Base-by-base conservation (phyloP, 2,888 invertebrate genomes). In the Hymenopus coronatus region DNA sequence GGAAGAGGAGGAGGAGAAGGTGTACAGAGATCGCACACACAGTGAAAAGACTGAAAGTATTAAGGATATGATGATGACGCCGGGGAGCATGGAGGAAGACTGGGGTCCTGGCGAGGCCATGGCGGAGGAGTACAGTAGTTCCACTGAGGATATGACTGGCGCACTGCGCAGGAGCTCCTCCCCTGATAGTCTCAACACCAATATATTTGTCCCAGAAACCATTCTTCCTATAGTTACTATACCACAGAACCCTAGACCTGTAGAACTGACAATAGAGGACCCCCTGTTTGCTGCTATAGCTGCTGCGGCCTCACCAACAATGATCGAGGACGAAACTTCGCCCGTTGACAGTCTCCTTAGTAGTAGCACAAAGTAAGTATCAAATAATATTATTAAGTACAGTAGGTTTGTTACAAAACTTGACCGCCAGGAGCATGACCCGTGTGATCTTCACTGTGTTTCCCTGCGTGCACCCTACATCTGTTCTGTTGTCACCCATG, bases 301-400 rank as follows among this genome's bases (percentile, higher is more conserved):
- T 3, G 96, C 86, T 90, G 95, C 95, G 28, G 96, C 96, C 83
- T 95, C 95, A 0, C 96, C 95, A 83, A 95, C 95, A 89, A 93
- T 97, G 70, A 94, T 97, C 54, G 97, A 97, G 90, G 97, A 97
- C 91, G 97, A 97, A 92, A 97, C 97, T 0, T 97, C 97, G 0
- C 97, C 97, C 25, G 97, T 97, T 0, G 97, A 97, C 91, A 97
- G 97, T 92, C 93, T 97, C 87, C 96, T 97, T 90, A 96, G 95
- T 82, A 96, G 96, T 91, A 95, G 95, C 20, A 85, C 89, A n/a
- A 70, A 70, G 89, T 87, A 25, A 89, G 88, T 7, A 40, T 40
- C 0, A 40, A 40, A 40, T 1, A 33, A n/a, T n/a, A n/a, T n/a
- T n/a, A n/a, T n/a, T n/a, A n/a, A n/a, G n/a, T n/a, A n/a, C n/a